Base-by-base conservation (phyloP, 2,113 vertebrate genomes). In the Alectura lathami region DNA sequence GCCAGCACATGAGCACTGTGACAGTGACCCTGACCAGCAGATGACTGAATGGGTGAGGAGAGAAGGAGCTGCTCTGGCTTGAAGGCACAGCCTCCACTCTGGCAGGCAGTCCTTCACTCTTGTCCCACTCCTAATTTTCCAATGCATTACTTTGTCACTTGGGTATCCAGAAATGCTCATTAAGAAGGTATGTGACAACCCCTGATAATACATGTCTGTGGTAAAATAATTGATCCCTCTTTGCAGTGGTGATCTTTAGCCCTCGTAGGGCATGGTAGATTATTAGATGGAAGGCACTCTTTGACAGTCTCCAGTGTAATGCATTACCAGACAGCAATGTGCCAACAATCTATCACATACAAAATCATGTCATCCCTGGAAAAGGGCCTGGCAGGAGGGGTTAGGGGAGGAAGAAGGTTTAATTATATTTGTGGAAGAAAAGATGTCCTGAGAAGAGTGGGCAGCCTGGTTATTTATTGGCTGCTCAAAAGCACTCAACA, bases 191-290 rank as follows among this genome's bases (percentile, higher is more conserved):
- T 59, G 85, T 95, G 96, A 97, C 97, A 98, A 91, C 47, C 69
- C 74, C 86, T 96, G 96, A 96, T 96, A 96, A 97, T 93, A 91
- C 73, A 93, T 83, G 93, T 96, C 96, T 88, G 83, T 78, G 82
- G 90, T 93, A 96, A 96, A 97, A 96, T 96, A 96, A 97, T 17
- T 74, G 91, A 95, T 97, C 79, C 83, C 29, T 91, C 62, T 95
- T 95, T 96, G 92, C 96, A 96, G 95, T 69, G 88, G 92, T 87
- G 88, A 97, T 96, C 94, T 95, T 93, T 85, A 76, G 94, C 17
- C 70, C 88, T 97, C 82, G 83, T 27, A 86, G 83, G 94, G 89
- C 84, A 94, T 4, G 75, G 93, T 42, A 93, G 97, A 96, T 97
- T 97, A 96, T 75, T 87, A 97, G 90, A 95, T 80, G 73, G 88